A percentile compares a stretch with the other conserved stretches of the same genome.
These are phyloP conservation scores for Lobophora halterata DNA, from an alignment of 2,888 invertebrate genomes.

Conservation along the genomic window DNA sequence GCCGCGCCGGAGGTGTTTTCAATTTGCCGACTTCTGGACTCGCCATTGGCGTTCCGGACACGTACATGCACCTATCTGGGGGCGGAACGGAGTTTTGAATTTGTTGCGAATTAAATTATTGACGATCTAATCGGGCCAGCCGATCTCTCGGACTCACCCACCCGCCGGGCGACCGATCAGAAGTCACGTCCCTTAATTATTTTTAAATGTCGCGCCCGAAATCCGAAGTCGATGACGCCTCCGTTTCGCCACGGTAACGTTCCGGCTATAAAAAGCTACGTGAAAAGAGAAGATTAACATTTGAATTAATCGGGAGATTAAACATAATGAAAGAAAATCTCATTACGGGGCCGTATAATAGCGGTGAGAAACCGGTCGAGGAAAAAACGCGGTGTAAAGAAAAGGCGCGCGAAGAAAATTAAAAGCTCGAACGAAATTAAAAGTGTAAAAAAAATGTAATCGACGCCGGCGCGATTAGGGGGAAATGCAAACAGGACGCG, in stretches of 20 bases:
- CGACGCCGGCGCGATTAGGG: constrained; percentile 73
- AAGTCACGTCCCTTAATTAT: constrained; percentile 78
- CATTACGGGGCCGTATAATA: constrained; percentile 76
- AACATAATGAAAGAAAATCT: constrained; percentile 81
- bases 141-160: constrained; percentile 49
- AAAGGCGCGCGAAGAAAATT: constrained; percentile 77
- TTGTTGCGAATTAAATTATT: constrained; percentile 80
- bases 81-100: constrained; percentile 73
- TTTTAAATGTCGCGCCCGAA: constrained; percentile 63
- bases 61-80: constrained; percentile 75
- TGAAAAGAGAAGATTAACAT: constrained; percentile 77
- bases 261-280: constrained; percentile 67
- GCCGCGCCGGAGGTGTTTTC: constrained; percentile 79
- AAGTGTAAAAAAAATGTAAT: constrained; percentile 79
- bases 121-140: constrained; percentile 70
- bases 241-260: constrained; percentile 62
- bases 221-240: constrained; percentile 54
- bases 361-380: constrained; percentile 72
- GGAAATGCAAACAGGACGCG: constrained; percentile 64
- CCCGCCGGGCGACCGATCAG: constrained; percentile 37
- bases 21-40: constrained; percentile 75
- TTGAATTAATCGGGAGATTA: constrained; percentile 81
- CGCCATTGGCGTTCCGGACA: constrained; percentile 77
- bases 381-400: constrained; percentile 64
- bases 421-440: constrained; percentile 78